A percentile compares a stretch with the other conserved stretches of the same genome.
These are phyloP conservation scores for Thalpophila matura DNA, from an alignment of 2,888 invertebrate genomes.

Conservation along the genomic window DNA sequence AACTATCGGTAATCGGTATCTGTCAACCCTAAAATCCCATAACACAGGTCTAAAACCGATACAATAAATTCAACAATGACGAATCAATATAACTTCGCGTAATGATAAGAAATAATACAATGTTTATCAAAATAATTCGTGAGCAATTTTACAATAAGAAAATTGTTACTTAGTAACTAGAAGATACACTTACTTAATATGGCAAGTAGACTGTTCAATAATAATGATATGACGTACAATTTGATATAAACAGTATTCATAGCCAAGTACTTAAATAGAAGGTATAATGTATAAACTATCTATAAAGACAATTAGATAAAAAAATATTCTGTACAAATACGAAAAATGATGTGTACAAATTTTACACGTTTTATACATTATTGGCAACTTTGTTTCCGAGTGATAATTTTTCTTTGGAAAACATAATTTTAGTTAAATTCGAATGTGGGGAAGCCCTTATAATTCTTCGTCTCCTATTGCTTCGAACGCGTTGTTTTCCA, in stretches of 20 bases:
- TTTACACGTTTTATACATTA: slow-evolving; percentile 71
- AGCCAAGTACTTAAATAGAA: slow-evolving; percentile 58
- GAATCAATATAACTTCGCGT: slow-evolving; percentile 22
- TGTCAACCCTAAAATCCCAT: background rate
- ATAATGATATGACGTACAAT: slow-evolving; percentile 64
- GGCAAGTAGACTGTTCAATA: slow-evolving; percentile 62
- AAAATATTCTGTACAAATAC: slow-evolving; percentile 69
- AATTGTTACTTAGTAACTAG: slow-evolving; percentile 63
- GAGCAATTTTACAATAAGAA: slow-evolving; percentile 44
- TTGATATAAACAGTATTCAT: slow-evolving; percentile 62
- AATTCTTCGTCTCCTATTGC: slow-evolving; percentile 98
- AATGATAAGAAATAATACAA: slow-evolving; percentile 21
- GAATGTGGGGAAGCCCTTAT: slow-evolving; percentile 78
- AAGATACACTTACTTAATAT: slow-evolving; percentile 57
- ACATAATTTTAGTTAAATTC: slow-evolving; percentile 65
- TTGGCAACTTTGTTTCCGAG: slow-evolving; percentile 77
- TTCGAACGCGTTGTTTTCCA: slow-evolving; percentile 98
- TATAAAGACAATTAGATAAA: slow-evolving; percentile 57
- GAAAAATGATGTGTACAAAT: slow-evolving; percentile 62
- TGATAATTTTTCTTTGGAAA: slow-evolving; percentile 76
- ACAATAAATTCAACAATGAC: slow-evolving; percentile 18
- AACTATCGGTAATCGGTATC: slow-evolving; percentile 20
- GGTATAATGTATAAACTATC: slow-evolving; percentile 46
- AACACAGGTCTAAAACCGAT: slow-evolving; percentile 11
- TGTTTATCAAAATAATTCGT: slow-evolving; percentile 39